These are phyloP conservation scores for Meloidogyne chitwoodi DNA, from an alignment of 1,140 invertebrate genomes.

Conservation along the genomic window DNA sequence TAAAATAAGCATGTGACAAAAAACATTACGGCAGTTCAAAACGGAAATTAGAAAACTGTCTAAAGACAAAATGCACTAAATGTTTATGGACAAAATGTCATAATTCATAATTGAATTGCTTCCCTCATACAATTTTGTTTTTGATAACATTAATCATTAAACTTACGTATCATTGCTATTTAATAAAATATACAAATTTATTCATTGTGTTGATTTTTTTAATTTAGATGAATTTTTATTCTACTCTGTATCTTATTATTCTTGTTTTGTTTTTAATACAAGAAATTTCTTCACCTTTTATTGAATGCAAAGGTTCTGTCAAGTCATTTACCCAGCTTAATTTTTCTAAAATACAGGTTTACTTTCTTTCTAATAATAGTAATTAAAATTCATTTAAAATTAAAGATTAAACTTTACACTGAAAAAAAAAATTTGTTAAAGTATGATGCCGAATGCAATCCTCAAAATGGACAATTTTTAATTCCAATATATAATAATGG, in stretches of 20 bases:
- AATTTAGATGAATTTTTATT: too few species aligned
- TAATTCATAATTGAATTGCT: too few species aligned
- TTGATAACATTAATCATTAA: too few species aligned
- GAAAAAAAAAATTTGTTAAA: conserved; percentile 88
- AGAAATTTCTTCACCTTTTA: conserved; percentile 23
- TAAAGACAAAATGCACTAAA: too few species aligned
- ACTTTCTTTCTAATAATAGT: neutral
- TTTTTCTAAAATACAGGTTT: conserved; percentile 77
- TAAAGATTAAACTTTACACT: conserved; percentile 72
- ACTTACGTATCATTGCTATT: too few species aligned
- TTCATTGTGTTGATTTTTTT: too few species aligned
- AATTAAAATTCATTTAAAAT: conserved; percentile 25
- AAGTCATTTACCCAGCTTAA: conserved; percentile 83
- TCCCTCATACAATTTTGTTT: too few species aligned
- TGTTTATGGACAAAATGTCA: too few species aligned
- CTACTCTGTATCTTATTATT: neutral
- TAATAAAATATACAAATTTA: too few species aligned
- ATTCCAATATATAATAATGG: conserved; percentile 92
- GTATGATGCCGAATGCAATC: conserved; percentile 89
- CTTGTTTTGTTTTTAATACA: neutral
- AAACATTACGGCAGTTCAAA: too few species aligned
- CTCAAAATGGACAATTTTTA: conserved; percentile 95
- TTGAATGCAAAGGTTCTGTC: conserved; percentile 84
- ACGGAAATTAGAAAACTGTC: too few species aligned
- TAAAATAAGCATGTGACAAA: too few species aligned